Conservation (phyloP, 2,888 invertebrate species). For the Apamea anceps region DNA sequence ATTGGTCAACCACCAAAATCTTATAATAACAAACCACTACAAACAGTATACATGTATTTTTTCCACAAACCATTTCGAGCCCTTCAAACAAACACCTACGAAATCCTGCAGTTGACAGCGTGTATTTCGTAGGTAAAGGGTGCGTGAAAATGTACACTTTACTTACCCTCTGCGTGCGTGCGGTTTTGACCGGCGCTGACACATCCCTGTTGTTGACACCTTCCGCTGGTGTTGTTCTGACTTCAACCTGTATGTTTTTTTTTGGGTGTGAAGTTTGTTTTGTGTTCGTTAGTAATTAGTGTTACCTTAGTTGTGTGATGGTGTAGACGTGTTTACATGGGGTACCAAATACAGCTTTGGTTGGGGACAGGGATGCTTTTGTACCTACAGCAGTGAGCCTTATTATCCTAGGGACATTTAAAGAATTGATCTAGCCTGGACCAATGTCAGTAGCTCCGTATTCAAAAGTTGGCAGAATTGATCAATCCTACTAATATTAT, state of each 20-base stretch:
- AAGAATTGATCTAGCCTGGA: too few relatives aligned
- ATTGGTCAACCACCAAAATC: background rate
- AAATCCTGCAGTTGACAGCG: slow-evolving; percentile 42
- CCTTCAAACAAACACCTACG: slow-evolving; percentile 28
- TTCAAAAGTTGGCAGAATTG: background rate
- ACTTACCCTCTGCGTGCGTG: slow-evolving; percentile 42
- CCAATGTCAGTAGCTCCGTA: background rate
- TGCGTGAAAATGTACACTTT: slow-evolving; percentile 34
- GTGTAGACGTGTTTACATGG: slow-evolving; percentile 17
- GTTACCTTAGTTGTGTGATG: slow-evolving; percentile 7
- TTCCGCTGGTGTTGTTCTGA: slow-evolving; percentile 46
- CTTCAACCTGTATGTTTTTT: slow-evolving; percentile 45
- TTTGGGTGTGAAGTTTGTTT: slow-evolving; percentile 32
- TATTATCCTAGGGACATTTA: background rate
- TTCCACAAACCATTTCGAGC: slow-evolving; percentile 10
- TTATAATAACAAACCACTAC: too few relatives aligned
- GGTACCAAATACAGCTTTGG: slow-evolving; percentile 5
- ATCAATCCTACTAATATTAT: too few relatives aligned
- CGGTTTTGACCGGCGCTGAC: slow-evolving; percentile 58
- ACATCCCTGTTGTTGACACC: slow-evolving; percentile 51
- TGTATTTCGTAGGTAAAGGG: slow-evolving; percentile 40
- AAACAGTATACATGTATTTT: slow-evolving; percentile 4
- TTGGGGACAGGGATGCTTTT: background rate
- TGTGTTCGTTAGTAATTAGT: slow-evolving; percentile 35
- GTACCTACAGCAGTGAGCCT: background rate